phyloP scores from a whole-genome alignment of 2,113 vertebrate genomes.

The Xiphophorus maculatus region DNA sequence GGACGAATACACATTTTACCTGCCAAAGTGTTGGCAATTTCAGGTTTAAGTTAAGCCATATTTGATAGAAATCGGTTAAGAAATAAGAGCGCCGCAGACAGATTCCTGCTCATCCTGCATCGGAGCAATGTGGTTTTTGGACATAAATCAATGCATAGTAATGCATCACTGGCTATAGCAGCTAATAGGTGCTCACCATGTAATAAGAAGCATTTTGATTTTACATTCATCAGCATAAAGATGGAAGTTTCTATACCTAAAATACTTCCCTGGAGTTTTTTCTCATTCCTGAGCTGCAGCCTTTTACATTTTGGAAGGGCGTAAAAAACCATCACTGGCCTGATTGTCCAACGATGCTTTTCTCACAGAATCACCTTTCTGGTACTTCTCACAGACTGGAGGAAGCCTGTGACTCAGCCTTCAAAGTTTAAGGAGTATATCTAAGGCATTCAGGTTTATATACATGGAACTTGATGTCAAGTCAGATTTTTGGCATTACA shows the following conservation, averaged over 20 bases:
- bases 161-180: too few relatives aligned
- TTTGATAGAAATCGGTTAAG: too few relatives aligned
- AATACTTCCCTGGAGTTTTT: background rate
- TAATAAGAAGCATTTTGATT: background rate
- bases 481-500: background rate
- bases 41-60: too few relatives aligned
- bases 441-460: background rate
- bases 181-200: too few relatives aligned
- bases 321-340: background rate
- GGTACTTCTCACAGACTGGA: constrained; percentile 58
- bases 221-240: background rate
- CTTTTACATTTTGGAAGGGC: background rate
- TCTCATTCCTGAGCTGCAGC: background rate
- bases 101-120: too few relatives aligned
- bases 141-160: too few relatives aligned
- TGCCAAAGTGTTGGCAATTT: too few relatives aligned
- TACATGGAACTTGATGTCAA: background rate
- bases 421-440: background rate
- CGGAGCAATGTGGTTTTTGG: too few relatives aligned
- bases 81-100: too few relatives aligned
- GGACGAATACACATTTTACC: too few relatives aligned
- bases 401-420: constrained; percentile 29
- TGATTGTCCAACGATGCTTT: background rate
- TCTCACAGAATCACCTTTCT: constrained; percentile 9
- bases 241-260: background rate